Evolutionary conservation across 2,888 invertebrate species (phyloP).

Genomic region (Micoletzkya japonica): DNA sequence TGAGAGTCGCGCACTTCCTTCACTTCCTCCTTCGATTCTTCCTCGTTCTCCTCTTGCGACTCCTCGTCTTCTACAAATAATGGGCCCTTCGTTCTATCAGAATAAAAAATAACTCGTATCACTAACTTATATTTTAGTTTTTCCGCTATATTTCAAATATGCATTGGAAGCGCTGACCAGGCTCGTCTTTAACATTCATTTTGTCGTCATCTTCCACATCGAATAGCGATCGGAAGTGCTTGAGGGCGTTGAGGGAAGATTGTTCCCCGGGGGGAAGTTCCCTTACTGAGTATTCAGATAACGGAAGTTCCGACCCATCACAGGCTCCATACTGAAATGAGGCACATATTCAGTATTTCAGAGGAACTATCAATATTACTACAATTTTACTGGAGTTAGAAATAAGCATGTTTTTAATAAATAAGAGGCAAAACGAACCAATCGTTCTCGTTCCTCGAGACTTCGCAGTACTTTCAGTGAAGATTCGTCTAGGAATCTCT

Average conservation of each 20-base stretch:
- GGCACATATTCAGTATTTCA: neutral
- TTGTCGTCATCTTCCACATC: slow-evolving; percentile 2
- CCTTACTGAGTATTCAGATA: neutral
- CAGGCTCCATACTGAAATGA: neutral
- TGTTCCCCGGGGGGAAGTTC: neutral
- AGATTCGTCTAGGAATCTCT: neutral
- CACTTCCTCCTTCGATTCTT: neutral
- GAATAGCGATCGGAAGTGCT: slow-evolving; percentile 14
- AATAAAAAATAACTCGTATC: neutral
- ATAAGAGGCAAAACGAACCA: too few relatives aligned
- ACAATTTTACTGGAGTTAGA: too few relatives aligned
- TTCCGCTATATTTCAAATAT: neutral
- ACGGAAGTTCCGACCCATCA: neutral
- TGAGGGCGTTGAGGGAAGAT: neutral
- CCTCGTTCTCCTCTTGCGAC: neutral
- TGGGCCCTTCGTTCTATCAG: neutral
- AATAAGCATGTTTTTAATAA: too few relatives aligned
- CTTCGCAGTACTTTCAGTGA: too few relatives aligned
- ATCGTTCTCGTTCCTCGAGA: too few relatives aligned
- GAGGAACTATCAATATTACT: too few relatives aligned
- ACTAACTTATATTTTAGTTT: neutral
- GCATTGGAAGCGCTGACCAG: neutral
- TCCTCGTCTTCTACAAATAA: neutral
- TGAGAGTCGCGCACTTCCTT: neutral
- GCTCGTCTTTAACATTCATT: neutral